Percentiles rank a stretch among this genome's conserved stretches.
phyloP scores from a whole-genome alignment of 2,113 vertebrate genomes.

The Cyphomyrus discorhynchus region DNA sequence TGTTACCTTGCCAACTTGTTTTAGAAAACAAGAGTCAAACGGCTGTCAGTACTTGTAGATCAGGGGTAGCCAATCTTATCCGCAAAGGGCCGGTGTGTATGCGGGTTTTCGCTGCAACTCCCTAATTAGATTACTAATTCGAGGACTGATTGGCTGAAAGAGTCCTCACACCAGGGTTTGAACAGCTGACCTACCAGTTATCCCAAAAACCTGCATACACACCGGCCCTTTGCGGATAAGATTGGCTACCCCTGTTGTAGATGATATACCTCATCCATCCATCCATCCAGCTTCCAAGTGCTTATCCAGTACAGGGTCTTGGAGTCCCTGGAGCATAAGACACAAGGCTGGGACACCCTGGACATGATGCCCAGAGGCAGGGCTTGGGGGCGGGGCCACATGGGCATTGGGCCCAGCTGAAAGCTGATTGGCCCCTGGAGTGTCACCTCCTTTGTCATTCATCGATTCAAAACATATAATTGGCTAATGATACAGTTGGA shows the following conservation, averaged over 20 bases:
- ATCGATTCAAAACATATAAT: not conserved
- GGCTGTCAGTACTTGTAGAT: not conserved
- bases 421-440: not conserved
- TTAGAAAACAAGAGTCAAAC: not conserved
- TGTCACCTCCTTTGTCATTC: not conserved
- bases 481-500: not conserved
- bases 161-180: too few relatives aligned
- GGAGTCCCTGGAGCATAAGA: not conserved
- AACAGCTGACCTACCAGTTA: too few relatives aligned
- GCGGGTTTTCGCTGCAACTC: too few relatives aligned
- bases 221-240: too few relatives aligned
- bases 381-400: not conserved
- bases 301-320: not conserved
- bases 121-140: too few relatives aligned
- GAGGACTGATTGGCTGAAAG: too few relatives aligned
- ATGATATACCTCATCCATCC: not conserved
- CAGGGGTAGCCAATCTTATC: too few relatives aligned
- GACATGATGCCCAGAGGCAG: not conserved
- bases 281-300: not conserved
- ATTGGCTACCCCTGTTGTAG: not conserved
- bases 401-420: not conserved
- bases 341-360: not conserved
- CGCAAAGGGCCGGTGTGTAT: too few relatives aligned
- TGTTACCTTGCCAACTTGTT: not conserved
- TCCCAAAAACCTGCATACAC: too few relatives aligned